Evolutionary conservation across 2,113 vertebrate genomes (phyloP), one percentile per base, ranked within the genome.

Genomic region (Ochotona curzoniae): DNA sequence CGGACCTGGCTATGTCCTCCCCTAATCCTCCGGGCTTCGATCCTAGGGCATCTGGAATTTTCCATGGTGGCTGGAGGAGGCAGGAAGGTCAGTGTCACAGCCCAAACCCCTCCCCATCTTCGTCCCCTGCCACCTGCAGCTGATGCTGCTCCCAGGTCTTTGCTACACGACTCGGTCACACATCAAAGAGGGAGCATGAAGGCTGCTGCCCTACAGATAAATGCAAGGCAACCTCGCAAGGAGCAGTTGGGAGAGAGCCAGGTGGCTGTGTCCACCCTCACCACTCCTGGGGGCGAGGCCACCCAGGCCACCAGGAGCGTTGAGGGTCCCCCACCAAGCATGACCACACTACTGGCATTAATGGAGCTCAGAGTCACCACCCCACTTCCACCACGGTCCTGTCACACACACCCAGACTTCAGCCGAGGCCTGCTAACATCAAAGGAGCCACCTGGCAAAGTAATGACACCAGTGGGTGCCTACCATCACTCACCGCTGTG

Each of bases 191-290:
- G 69, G 1, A 17, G 12, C 12, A 54, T 23, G 4, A 18, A 38
- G 28, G 26, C 11, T 61, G 32, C 18, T 35, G 57, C 21, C 75
- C 28, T 63, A 7, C 35, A 78, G 69, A 69, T 23, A n/a, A 71
- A 69, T 0, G 15, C 51, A 35, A 67, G 69, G 28, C 61, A 80
- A 74, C 18, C 20, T 7, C 8, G 28, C 25, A 7, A 38, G 69
- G 0, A 1, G 44, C 25, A 32, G 23, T 60, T 18, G 20, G 54
- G 8, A 25, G 5, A 49, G 75, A 51, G 66, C 20, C 12, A 7
- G 0, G 15, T 7, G 60, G 35, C 11, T 13, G 2, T 20, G 49
- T 51, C n/a, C 30, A 15, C 7, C 0, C 1, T 2, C n/a, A 15
- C 47, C 35, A 35, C 83, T 74, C 32, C 38, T 44, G 54, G 15